phyloP scores from a whole-genome alignment of 1,140 invertebrate species.

The Venturia canescens region DNA sequence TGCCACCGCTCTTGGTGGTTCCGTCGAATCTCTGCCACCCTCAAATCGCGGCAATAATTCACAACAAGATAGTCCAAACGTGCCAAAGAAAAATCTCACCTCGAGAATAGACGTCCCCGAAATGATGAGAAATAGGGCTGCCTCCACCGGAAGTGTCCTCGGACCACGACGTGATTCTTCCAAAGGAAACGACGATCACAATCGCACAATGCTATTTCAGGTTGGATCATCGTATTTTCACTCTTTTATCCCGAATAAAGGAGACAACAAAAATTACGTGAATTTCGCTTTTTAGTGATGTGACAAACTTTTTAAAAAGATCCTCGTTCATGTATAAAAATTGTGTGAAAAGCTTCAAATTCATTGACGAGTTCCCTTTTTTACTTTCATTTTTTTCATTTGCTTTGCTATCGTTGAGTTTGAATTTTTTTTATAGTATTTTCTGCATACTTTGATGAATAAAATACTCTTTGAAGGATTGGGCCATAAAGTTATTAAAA shows the following conservation, averaged over 20 bases:
- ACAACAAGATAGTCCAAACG: slow-evolving; percentile 44
- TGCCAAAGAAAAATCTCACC: slow-evolving; percentile 56
- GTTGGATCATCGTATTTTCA: slow-evolving; percentile 75
- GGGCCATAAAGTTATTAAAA: too few relatives aligned
- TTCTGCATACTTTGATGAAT: too few relatives aligned
- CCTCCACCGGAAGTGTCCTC: slow-evolving; percentile 75
- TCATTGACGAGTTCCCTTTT: too few relatives aligned
- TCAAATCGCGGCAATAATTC: slow-evolving; percentile 48
- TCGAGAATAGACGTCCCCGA: slow-evolving; percentile 67
- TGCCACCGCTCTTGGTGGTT: slow-evolving; percentile 61
- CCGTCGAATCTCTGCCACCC: slow-evolving; percentile 68
- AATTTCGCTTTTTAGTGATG: too few relatives aligned
- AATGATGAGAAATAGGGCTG: slow-evolving; percentile 74
- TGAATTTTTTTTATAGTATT: too few relatives aligned
- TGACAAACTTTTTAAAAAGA: too few relatives aligned
- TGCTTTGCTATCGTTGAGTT: too few relatives aligned
- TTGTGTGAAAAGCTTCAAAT: too few relatives aligned
- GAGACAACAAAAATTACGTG: too few relatives aligned
- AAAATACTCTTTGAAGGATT: too few relatives aligned
- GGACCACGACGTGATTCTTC: slow-evolving; percentile 68
- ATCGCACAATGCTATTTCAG: slow-evolving; percentile 95
- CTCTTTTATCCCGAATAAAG: slow-evolving; percentile 32
- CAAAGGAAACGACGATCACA: slow-evolving; percentile 81
- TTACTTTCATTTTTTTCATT: too few relatives aligned
- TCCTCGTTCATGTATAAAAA: too few relatives aligned